These are phyloP conservation scores for Hippoglossus stenolepis DNA, from an alignment of 2,113 vertebrate species.

Conservation along the genomic window DNA sequence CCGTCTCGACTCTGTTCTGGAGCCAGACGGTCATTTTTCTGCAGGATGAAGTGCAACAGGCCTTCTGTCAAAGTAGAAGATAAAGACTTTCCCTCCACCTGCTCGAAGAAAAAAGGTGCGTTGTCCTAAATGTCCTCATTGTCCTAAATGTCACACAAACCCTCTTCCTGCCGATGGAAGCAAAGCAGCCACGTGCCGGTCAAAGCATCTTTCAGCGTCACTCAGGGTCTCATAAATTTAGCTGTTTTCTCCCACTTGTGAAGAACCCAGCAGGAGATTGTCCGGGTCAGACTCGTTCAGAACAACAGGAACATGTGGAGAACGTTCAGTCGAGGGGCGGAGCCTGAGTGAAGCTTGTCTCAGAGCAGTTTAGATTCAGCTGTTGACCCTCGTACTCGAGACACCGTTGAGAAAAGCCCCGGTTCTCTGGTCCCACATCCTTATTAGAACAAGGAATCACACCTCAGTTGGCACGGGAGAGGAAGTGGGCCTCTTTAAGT, in stretches of 20 bases:
- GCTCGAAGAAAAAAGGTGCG: conserved; percentile 98
- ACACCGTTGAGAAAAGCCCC: background rate
- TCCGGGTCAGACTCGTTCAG: no score
- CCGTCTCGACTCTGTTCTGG: conserved; percentile 96
- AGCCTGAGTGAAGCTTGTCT: background rate
- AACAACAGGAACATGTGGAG: no score
- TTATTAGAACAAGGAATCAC: conserved; percentile 55
- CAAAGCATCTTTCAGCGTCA: no score
- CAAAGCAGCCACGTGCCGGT: no score
- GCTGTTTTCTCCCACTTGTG: no score
- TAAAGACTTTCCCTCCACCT: conserved; percentile 96
- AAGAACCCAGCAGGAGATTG: no score
- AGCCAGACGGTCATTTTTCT: conserved; percentile 97
- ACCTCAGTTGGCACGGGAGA: conserved; percentile 43
- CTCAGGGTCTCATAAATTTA: no score
- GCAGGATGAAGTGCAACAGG: conserved; percentile 98
- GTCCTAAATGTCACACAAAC: background rate
- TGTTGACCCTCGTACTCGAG: background rate
- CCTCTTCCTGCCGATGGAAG: background rate
- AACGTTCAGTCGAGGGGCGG: no score
- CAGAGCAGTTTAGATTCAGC: background rate
- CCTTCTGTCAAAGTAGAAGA: conserved; percentile 98
- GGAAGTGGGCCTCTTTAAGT: conserved; percentile 34
- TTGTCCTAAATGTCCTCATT: background rate
- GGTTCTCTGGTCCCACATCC: conserved; percentile 26